These are phyloP conservation scores for Oeneis ivallda DNA, from an alignment of 2,888 invertebrate species.

Conservation along the genomic window DNA sequence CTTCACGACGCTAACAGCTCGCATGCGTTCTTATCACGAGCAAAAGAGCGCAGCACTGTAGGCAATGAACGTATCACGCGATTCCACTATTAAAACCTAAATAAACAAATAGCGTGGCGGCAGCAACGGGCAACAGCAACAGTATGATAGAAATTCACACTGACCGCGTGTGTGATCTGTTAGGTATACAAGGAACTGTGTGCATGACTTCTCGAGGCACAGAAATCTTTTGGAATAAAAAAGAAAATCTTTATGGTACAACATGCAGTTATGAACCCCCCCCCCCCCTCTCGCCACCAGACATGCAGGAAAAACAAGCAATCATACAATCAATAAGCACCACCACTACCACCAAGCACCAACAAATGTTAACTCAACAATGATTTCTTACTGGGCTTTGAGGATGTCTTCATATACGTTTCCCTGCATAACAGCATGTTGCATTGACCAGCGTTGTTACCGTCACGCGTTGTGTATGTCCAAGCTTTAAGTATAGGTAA, in stretches of 20 bases:
- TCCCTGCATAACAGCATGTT: background rate
- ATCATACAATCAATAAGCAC: too few species aligned
- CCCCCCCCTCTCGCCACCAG: too few species aligned
- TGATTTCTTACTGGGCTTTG: too few species aligned
- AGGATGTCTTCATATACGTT: too few species aligned
- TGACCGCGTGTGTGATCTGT: background rate
- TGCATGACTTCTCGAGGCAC: too few species aligned
- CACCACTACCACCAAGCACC: too few species aligned
- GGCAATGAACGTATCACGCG: conserved; percentile 60
- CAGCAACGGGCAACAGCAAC: background rate
- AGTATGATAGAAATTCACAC: background rate
- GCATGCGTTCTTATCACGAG: conserved; percentile 53
- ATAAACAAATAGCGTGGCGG: background rate
- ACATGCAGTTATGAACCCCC: too few species aligned
- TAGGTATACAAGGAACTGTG: too few species aligned
- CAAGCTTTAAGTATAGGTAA: background rate
- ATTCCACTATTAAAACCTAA: conserved; percentile 56
- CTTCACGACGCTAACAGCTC: conserved; percentile 55
- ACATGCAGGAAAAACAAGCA: too few species aligned
- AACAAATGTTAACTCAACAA: too few species aligned
- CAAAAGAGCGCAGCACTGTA: conserved; percentile 57
- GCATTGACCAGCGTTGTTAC: background rate
- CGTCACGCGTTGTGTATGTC: background rate
- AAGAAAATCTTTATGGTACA: too few species aligned
- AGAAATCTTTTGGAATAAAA: too few species aligned